Evolutionary conservation across 2,113 vertebrate genomes (phyloP).

Genomic region (Narcine bancroftii): DNA sequence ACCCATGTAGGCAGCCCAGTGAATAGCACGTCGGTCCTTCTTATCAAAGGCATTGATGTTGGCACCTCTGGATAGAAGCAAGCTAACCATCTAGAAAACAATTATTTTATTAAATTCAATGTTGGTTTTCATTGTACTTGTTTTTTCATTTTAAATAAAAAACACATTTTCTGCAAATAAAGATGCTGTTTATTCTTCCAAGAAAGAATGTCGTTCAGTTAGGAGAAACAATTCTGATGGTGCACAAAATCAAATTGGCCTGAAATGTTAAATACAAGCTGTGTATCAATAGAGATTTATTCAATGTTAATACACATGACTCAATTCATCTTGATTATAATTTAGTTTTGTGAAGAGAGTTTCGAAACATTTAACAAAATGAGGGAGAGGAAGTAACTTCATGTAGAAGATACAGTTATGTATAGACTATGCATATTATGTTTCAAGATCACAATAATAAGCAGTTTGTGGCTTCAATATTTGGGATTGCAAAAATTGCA

Average conservation of each 20-base stretch:
- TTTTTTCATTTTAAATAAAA: neutral
- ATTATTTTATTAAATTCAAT: neutral
- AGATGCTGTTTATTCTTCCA: neutral
- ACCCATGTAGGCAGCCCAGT: slow-evolving; percentile 99
- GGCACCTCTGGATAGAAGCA: slow-evolving; percentile 90
- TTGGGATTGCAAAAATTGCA: neutral
- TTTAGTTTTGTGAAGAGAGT: neutral
- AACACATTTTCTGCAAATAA: neutral
- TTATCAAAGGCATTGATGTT: slow-evolving; percentile 99
- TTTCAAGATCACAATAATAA: neutral
- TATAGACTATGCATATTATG: too few relatives aligned
- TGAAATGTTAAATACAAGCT: neutral
- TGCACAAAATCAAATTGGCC: neutral
- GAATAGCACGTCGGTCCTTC: slow-evolving; percentile 93
- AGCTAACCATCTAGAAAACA: slow-evolving; percentile 82
- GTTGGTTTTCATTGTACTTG: neutral
- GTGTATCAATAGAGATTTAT: neutral
- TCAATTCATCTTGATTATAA: neutral
- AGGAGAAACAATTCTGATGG: neutral
- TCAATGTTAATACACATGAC: neutral
- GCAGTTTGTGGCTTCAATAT: neutral
- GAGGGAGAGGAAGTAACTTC: neutral
- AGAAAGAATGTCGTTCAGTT: neutral
- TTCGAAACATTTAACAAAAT: neutral
- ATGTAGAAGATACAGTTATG: neutral